These are phyloP conservation scores for Agelastica alni DNA, from an alignment of 2,888 invertebrate species.

Conservation along the genomic window DNA sequence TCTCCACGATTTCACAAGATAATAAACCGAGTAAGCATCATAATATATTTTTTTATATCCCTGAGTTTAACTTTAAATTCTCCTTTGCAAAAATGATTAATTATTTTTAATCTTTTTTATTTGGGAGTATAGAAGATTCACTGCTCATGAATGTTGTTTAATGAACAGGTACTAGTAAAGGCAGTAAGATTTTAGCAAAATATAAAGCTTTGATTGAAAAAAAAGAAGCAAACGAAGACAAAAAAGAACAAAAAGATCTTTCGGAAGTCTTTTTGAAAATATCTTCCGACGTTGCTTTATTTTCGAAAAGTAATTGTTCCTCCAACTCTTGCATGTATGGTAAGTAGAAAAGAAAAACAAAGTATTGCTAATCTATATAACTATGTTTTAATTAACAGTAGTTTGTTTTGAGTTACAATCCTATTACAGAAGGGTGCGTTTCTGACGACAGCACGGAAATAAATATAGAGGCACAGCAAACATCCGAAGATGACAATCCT, in stretches of 20 bases:
- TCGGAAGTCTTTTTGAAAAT: slow-evolving; percentile 37
- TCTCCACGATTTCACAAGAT: background rate
- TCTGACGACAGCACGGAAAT: slow-evolving; percentile 28
- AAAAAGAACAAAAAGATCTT: no score
- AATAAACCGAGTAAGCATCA: slow-evolving; percentile 2
- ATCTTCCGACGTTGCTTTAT: slow-evolving; percentile 44
- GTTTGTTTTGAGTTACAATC: no score
- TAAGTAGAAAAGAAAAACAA: no score
- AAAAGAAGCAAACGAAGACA: background rate
- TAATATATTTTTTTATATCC: no score
- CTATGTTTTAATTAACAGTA: no score
- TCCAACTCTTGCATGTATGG: slow-evolving; percentile 41
- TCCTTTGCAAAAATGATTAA: background rate
- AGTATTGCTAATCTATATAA: no score
- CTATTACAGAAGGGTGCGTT: slow-evolving; percentile 29
- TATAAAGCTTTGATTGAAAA: background rate
- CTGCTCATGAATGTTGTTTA: no score
- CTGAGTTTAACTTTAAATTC: background rate
- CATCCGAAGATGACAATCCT: no score
- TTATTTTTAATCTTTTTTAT: background rate
- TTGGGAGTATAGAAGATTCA: no score
- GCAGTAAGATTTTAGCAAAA: slow-evolving; percentile 1
- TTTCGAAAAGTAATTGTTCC: slow-evolving; percentile 41
- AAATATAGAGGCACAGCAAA: background rate
- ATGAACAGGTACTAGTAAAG: no score